These are phyloP conservation scores for Synanceia verrucosa DNA, from an alignment of 2,797 vertebrate species.

Conservation along the genomic window DNA sequence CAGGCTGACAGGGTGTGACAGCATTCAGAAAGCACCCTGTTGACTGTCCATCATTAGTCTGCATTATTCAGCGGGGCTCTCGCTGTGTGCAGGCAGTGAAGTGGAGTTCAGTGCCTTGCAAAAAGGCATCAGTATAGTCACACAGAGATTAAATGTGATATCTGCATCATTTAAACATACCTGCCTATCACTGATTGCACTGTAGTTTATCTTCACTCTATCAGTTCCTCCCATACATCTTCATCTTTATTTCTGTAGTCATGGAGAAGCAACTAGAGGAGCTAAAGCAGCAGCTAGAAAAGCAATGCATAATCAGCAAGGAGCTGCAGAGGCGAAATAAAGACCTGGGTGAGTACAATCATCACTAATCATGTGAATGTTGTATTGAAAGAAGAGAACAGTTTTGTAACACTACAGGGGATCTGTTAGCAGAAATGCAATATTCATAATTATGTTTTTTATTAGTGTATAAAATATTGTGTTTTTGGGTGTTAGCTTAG, in stretches of 20 bases:
- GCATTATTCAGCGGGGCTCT: conserved; percentile 68
- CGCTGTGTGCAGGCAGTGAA: conserved; percentile 48
- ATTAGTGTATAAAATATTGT: too few species aligned
- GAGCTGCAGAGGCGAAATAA: conserved; percentile 77
- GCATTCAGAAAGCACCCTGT: conserved; percentile 59
- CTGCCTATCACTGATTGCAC: background rate
- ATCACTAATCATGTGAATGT: background rate
- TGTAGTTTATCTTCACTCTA: background rate
- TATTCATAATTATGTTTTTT: too few species aligned
- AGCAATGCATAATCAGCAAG: conserved; percentile 77
- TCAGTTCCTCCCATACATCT: background rate
- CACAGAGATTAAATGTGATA: conserved; percentile 14
- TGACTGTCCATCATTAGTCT: conserved; percentile 67
- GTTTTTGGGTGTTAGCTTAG: too few species aligned
- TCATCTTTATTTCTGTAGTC: conserved; percentile 24
- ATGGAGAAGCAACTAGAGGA: conserved; percentile 84
- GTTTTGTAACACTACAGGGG: background rate
- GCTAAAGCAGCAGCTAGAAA: conserved; percentile 81
- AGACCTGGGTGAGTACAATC: conserved; percentile 76
- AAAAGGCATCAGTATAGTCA: conserved; percentile 26
- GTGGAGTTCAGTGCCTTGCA: conserved; percentile 28
- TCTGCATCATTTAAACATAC: background rate
- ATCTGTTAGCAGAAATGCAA: too few species aligned
- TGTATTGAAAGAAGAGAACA: background rate
- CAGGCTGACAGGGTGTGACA: conserved; percentile 52